Base-by-base conservation (phyloP, 1,140 invertebrate species). In the Hydropsyche tenuis region DNA sequence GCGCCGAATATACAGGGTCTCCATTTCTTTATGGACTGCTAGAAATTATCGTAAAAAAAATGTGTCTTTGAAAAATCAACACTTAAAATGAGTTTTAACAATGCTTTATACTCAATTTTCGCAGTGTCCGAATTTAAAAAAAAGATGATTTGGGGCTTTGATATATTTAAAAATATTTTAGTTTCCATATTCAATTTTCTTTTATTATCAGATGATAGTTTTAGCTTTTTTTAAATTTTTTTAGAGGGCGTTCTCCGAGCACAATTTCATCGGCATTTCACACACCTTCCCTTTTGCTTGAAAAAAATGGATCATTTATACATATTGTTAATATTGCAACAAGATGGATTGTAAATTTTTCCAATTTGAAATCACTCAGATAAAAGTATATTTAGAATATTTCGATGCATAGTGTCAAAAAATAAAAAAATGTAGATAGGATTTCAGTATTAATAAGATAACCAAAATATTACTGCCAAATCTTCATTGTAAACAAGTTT, bases 201-300 rank as follows among this genome's bases (percentile, higher is more conserved):
- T n/a, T n/a, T n/a, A n/a, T n/a, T n/a, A n/a, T n/a, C n/a, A n/a
- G n/a, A n/a, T n/a, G n/a, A n/a, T n/a, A n/a, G n/a, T n/a, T n/a
- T n/a, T n/a, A n/a, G n/a, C 30, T 4, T 4, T 37, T 4, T 4
- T 4, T 9, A 37, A 4, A 37, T 37, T 37, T 37, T 37, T 37
- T 37, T 3, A 37, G 9, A 37, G 7, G 37, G 23, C 63, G 71
- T 66, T 72, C 65, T 48, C 66, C 25, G 53, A 53, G 56, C 70
- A 62, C 4, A 77, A 65, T 56, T 77, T 74, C 64, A 77, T 74
- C 53, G 42, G 75, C 75, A 56, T 74, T 77, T 77, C 75, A 74
- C 73, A 74, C 14, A 74, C 73, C 75, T 69, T 42, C 53, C 73
- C 64, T 63, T 46, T 42, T 45, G 25, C 60, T 75, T 71, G 51